Percentiles rank a stretch among this genome's conserved stretches.
Conservation (phyloP, 2,888 invertebrate species). For the Geotrupes spiniger region DNA sequence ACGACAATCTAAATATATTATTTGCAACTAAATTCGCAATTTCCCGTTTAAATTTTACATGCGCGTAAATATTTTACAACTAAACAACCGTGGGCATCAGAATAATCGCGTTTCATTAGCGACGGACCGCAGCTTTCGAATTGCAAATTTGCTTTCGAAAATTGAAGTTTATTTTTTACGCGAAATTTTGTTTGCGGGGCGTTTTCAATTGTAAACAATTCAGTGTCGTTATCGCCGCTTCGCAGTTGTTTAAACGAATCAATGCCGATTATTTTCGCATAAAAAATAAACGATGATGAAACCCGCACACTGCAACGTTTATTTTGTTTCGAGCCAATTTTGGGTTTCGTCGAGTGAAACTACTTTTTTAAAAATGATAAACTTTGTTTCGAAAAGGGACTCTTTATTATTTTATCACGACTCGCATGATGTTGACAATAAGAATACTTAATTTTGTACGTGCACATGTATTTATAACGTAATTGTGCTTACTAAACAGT, state of each 20-base stretch:
- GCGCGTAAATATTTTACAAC: slow-evolving; percentile 23
- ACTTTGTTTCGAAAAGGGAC: too few relatives aligned
- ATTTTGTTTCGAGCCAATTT: too few relatives aligned
- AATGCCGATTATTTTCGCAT: too few relatives aligned
- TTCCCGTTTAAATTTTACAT: slow-evolving; percentile 34
- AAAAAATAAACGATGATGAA: too few relatives aligned
- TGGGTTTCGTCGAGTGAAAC: too few relatives aligned
- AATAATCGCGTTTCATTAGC: slow-evolving; percentile 22
- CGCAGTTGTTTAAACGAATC: slow-evolving; percentile 1
- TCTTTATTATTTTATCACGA: too few relatives aligned
- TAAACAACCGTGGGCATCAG: slow-evolving; percentile 18
- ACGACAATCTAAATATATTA: slow-evolving; percentile 17
- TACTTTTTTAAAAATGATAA: too few relatives aligned
- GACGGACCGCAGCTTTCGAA: slow-evolving; percentile 17
- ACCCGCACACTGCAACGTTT: too few relatives aligned
- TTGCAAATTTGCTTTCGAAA: slow-evolving; percentile 12
- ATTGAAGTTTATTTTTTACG: slow-evolving; percentile 7
- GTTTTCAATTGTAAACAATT: slow-evolving; percentile 9
- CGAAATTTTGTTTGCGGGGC: slow-evolving; percentile 7
- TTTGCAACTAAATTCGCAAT: slow-evolving; percentile 35
- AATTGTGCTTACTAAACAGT: too few relatives aligned
- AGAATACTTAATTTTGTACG: too few relatives aligned
- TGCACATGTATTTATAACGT: too few relatives aligned
- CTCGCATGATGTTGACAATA: too few relatives aligned
- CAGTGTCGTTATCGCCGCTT: slow-evolving; percentile 8